Base-by-base conservation (phyloP, 2,797 vertebrate species). In the Adelosebastes latens region DNA sequence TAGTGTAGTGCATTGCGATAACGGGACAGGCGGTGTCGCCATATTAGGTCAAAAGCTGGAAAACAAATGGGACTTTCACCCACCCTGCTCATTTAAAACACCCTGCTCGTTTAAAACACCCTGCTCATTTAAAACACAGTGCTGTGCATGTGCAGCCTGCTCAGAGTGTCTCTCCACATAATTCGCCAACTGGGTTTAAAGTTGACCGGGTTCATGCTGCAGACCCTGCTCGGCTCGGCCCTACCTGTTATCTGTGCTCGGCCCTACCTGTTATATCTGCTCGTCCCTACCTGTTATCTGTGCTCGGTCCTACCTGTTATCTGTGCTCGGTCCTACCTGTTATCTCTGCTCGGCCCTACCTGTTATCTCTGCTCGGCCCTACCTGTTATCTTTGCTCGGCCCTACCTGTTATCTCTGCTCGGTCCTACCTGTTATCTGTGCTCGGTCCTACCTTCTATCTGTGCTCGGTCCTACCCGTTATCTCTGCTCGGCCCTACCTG, bases 11-110 rank as follows among this genome's bases (percentile, higher is more conserved):
- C 69, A 82, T 73, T 85, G 60, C 75, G 55, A 59, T 52, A 58
- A 83, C 73, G 22, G 64, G 71, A 85, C 84, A 78, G 77, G 68
- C 75, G 83, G 76, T 94, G 94, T 94, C 94, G 94, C 93, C 91
- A 92, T 93, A 88, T 85, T 91, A 86, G 80, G 81, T 74, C 69
- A 90, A 90, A 78, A 85, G 73, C 84, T 55, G 36, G 2, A 32
- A 32, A 39, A 32, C 14, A 81, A 80, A 81, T 58, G 39, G 25
- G 73, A 72, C 46, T 81, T 78, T 53, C 16, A 67, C 36, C 22
- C 36, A 52, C 11, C 29, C 34, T 10, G 34, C 2, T 61, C 9
- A 63, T 56, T 73, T 22, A 29, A 29, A 31, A 31, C 34, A 49
- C 12, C 31, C 39, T 12, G 31, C 3, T 62, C 11, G 60, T 56